Conservation (phyloP, 2,797 vertebrate genomes). For the Sebastes matsubarae region DNA sequence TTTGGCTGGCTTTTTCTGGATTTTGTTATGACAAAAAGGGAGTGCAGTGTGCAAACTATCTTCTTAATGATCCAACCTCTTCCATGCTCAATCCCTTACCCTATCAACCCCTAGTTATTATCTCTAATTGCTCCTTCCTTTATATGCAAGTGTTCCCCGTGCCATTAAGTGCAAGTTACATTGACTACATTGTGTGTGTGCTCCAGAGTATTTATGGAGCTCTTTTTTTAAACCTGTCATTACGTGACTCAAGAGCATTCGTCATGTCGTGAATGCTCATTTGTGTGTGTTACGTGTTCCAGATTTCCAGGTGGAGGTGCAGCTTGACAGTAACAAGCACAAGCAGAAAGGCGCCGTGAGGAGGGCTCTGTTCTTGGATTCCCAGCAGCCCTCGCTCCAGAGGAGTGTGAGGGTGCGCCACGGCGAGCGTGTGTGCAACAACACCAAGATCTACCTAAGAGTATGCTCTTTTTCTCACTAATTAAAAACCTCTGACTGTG, state of each 20-base stretch:
- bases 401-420: slow-evolving; percentile 79
- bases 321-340: slow-evolving; percentile 88
- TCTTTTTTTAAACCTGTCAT: slow-evolving; percentile 48
- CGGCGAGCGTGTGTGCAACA: slow-evolving; percentile 80
- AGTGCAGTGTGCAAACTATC: slow-evolving; percentile 2
- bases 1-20: slow-evolving; percentile 41
- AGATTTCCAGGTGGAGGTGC: slow-evolving; percentile 91
- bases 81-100: slow-evolving; percentile 19
- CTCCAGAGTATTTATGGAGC: slow-evolving; percentile 32
- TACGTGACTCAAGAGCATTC: slow-evolving; percentile 35
- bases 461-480: slow-evolving; percentile 66
- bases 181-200: slow-evolving; percentile 48
- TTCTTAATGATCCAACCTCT: slow-evolving; percentile 26
- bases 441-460: slow-evolving; percentile 89
- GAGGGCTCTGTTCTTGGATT: slow-evolving; percentile 87
- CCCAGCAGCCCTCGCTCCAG: slow-evolving; percentile 81
- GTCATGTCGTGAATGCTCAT: slow-evolving; percentile 55
- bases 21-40: slow-evolving; percentile 24
- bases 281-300: slow-evolving; percentile 43
- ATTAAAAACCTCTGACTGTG: background rate
- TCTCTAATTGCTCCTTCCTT: slow-evolving; percentile 53
- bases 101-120: slow-evolving; percentile 49
- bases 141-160: slow-evolving; percentile 12
- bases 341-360: slow-evolving; percentile 88
- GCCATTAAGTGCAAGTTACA: slow-evolving; percentile 32